A percentile compares a stretch with the other conserved stretches of the same genome.
Evolutionary conservation across 2,113 vertebrate genomes (phyloP).

Genomic region (Pterocles gutturalis): DNA sequence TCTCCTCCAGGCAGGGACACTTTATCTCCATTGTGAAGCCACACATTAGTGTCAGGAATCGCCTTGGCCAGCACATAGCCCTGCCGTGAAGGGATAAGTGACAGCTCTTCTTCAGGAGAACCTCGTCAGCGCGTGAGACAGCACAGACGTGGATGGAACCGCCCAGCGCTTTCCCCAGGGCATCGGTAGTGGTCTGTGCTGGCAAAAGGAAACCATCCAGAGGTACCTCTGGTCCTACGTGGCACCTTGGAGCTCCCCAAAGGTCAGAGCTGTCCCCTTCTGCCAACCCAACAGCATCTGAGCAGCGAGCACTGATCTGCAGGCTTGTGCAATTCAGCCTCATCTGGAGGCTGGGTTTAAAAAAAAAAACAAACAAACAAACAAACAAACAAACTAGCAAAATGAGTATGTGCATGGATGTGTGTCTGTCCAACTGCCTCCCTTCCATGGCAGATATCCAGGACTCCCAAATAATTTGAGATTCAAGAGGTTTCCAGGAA

Average conservation of each 20-base stretch:
- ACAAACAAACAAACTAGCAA: too few relatives aligned
- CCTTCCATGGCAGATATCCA: not conserved
- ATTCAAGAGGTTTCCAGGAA: not conserved
- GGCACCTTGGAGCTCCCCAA: not conserved
- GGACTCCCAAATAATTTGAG: not conserved
- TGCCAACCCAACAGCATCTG: not conserved
- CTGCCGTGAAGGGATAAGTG: rapidly evolving
- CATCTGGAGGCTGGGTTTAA: not conserved
- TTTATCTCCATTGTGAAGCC: not conserved
- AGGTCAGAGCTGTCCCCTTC: not conserved
- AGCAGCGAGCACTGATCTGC: not conserved
- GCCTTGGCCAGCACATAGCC: not conserved
- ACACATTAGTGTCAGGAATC: rapidly evolving
- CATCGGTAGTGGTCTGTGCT: rapidly evolving
- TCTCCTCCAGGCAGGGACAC: not conserved
- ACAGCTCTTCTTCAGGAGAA: not conserved
- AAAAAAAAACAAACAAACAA: too few relatives aligned
- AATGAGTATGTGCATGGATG: rapidly evolving
- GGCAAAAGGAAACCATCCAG: too few relatives aligned
- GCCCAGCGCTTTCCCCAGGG: rapidly evolving
- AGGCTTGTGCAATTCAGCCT: not conserved
- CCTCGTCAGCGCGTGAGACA: rapidly evolving
- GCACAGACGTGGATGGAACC: rapidly evolving
- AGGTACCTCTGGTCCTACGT: not conserved
- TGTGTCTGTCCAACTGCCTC: not conserved